Conservation (phyloP, 2,888 invertebrate genomes). For the Drosophila diplacantha region DNA sequence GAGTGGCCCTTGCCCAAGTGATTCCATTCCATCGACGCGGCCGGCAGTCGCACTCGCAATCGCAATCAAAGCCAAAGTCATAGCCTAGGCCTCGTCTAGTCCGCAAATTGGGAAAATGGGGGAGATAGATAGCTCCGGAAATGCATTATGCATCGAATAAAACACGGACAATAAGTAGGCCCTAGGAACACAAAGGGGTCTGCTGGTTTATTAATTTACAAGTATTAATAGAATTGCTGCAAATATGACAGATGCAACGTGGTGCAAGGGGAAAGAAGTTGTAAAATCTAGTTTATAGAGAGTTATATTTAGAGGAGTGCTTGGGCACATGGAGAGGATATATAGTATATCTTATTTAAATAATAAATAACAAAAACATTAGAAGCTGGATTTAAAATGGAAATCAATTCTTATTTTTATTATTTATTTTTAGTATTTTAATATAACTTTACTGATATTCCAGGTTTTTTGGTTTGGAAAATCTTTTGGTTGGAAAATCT, state of each 20-base stretch:
- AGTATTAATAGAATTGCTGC: slow-evolving; percentile 21
- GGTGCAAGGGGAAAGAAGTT: background rate
- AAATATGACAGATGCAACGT: background rate
- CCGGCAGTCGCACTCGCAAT: slow-evolving; percentile 23
- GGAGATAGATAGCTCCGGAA: slow-evolving; percentile 36
- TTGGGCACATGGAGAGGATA: background rate
- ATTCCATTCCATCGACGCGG: slow-evolving; percentile 4
- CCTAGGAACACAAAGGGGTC: slow-evolving; percentile 19
- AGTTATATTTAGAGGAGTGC: background rate
- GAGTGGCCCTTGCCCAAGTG: slow-evolving; percentile 19
- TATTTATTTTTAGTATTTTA: background rate
- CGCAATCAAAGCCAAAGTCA: slow-evolving; percentile 64
- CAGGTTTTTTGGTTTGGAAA: too few species aligned
- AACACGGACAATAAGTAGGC: slow-evolving; percentile 9
- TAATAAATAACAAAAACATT: background rate
- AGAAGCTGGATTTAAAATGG: background rate
- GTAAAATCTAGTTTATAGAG: background rate
- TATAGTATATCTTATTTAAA: background rate
- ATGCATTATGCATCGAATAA: slow-evolving; percentile 23
- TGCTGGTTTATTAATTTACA: slow-evolving; percentile 16
- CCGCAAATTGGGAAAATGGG: slow-evolving; percentile 14
- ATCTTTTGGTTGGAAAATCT: background rate
- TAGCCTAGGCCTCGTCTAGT: slow-evolving; percentile 63
- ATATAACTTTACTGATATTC: too few species aligned
- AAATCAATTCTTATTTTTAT: background rate